Evolutionary conservation across 2,113 vertebrate genomes (phyloP).

Genomic region (Nannobrachium achirus): DNA sequence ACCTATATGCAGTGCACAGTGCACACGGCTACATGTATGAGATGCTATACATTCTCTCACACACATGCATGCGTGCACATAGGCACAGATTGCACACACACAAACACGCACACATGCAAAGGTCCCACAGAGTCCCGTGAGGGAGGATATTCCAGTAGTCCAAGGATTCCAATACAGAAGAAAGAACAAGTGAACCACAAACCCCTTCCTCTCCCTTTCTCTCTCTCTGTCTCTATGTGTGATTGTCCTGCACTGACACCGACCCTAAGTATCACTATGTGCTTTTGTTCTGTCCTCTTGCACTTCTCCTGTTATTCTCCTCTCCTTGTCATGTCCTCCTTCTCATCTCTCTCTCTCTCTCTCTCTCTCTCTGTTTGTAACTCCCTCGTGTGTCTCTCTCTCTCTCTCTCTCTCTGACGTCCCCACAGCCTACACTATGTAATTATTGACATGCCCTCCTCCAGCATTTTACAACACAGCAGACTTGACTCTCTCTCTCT

Average conservation of each 20-base stretch:
- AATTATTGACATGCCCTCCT: slow-evolving; percentile 61
- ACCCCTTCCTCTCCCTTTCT: neutral
- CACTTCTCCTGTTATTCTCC: slow-evolving; percentile 7
- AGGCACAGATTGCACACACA: neutral
- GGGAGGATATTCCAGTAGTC: no score
- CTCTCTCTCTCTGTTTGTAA: neutral
- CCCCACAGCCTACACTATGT: slow-evolving; percentile 13
- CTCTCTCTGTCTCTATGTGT: slow-evolving; percentile 17
- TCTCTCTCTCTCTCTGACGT: slow-evolving; percentile 2
- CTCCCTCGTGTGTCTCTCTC: neutral
- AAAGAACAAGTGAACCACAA: neutral
- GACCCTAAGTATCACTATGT: neutral
- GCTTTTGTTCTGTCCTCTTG: neutral
- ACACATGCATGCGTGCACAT: neutral
- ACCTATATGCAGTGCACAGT: no score
- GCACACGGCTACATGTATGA: no score
- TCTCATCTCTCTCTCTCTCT: slow-evolving; percentile 25
- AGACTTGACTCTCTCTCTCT: slow-evolving; percentile 32
- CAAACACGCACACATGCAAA: slow-evolving; percentile 6
- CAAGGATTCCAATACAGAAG: no score
- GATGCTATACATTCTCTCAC: no score
- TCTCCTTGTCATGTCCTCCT: slow-evolving; percentile 13
- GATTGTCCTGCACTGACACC: neutral
- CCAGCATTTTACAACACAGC: slow-evolving; percentile 31
- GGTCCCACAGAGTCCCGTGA: slow-evolving; percentile 1